Evolutionary conservation across 2,113 vertebrate genomes (phyloP), one percentile per base, ranked within the genome.

Genomic region (Elaphurus davidianus): DNA sequence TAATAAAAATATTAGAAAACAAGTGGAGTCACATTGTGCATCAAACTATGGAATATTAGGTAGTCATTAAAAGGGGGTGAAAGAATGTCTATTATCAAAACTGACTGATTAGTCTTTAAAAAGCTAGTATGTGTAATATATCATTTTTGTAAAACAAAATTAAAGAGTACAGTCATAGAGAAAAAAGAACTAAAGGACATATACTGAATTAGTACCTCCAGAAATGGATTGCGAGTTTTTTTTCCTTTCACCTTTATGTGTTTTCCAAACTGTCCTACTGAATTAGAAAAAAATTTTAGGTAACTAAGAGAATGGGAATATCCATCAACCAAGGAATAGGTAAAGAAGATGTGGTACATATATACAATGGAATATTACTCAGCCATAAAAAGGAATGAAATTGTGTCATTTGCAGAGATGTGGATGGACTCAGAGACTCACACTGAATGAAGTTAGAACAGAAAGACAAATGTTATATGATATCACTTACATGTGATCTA

Each of bases 61-160:
- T 52, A 23, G 60, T 74, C 33, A 83, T 94, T 78, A 86, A 90
- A 89, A 91, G 15, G 36, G 6, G 13, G 50, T 52, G 40, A 64
- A 93, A 83, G 36, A 76, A 85, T 6, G 33, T 59, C 94, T 91
- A 67, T 84, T n/a, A 94, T 52, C 33, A 84, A 67, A 94, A 55
- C 54, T 76, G 25, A 33, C 43, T 36, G 17, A 33, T 33, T 54
- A 62, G 59, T 33, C 52, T 62, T 86, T 55, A 36, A 82, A 91
- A 91, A 91, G 16, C 33, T 28, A 83, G 30, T 23, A 52, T 89
- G 17, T 79, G 9, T 13, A 87, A 33, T 78, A 40, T 59, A n/a
- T 74, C 16, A 71, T 19, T 82, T 95, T 96, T 57, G 27, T n/a
- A 93, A 91, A 96, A 97, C n/a, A 76, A 33, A 91, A 62, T 90